Evolutionary conservation across 2,113 vertebrate species (phyloP).

Genomic region (Macheiramphus alcinus): DNA sequence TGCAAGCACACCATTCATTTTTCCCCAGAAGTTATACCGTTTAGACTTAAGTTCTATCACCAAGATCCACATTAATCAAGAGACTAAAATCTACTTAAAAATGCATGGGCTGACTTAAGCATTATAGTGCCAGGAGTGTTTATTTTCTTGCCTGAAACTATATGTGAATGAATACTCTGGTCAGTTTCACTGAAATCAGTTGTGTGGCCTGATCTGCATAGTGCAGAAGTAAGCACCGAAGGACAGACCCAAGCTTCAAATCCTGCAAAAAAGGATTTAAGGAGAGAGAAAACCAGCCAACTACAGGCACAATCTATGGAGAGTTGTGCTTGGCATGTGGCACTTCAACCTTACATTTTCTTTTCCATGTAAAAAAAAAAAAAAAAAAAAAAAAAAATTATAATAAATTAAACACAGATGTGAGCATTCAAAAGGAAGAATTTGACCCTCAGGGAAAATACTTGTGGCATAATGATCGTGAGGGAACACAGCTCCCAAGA

Average conservation of each 20-base stretch:
- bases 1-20: neutral
- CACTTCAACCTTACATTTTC: neutral
- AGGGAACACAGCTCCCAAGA: neutral
- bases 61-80: neutral
- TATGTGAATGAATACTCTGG: neutral
- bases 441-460: neutral
- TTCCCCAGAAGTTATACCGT: neutral
- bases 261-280: neutral
- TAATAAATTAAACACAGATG: neutral
- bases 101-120: neutral
- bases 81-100: neutral
- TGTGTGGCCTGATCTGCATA: neutral
- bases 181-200: neutral
- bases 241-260: neutral
- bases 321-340: neutral
- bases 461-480: neutral
- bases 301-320: fast-evolving
- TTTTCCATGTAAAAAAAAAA: neutral
- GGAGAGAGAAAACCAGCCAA: neutral
- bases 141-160: neutral
- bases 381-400: neutral
- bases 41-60: neutral
- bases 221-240: neutral
- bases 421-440: neutral
- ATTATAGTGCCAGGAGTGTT: neutral